phyloP scores from a whole-genome alignment of 2,113 vertebrate species.

The Myocastor coypus region DNA sequence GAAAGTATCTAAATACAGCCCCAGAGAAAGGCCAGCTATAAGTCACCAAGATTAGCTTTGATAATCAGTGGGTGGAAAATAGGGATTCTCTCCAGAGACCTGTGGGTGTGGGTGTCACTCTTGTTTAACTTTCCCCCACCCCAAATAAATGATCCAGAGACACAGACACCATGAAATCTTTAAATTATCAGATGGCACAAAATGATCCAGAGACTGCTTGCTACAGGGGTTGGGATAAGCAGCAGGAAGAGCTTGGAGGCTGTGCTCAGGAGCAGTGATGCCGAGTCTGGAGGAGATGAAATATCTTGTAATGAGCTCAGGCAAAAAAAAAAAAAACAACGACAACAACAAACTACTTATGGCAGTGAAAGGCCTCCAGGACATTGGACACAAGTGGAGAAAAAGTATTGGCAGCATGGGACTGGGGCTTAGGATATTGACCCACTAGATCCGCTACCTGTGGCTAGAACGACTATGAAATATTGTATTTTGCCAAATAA shows the following conservation, averaged over 20 bases:
- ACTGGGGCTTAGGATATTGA: neutral
- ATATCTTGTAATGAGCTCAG: neutral
- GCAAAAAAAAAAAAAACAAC: neutral
- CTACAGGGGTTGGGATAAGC: neutral
- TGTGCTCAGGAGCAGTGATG: fast-evolving
- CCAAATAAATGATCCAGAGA: conserved; percentile 59
- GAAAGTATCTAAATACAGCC: neutral
- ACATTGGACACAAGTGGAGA: neutral
- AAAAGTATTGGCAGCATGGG: neutral
- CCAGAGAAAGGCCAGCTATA: conserved; percentile 7
- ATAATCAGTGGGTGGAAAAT: neutral
- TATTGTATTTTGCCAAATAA: fast-evolving
- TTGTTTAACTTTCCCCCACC: neutral
- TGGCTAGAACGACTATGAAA: neutral
- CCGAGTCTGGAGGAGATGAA: neutral
- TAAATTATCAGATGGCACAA: conserved; percentile 40
- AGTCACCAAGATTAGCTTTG: conserved; percentile 65
- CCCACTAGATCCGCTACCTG: neutral
- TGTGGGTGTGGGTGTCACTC: neutral
- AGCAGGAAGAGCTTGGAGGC: neutral
- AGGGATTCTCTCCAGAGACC: conserved; percentile 28
- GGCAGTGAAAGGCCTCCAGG: neutral
- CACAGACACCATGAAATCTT: conserved; percentile 51
- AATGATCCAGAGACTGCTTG: neutral
- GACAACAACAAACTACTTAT: neutral